Conservation (phyloP, 2,113 vertebrate species). For the Plotosus lineatus region DNA sequence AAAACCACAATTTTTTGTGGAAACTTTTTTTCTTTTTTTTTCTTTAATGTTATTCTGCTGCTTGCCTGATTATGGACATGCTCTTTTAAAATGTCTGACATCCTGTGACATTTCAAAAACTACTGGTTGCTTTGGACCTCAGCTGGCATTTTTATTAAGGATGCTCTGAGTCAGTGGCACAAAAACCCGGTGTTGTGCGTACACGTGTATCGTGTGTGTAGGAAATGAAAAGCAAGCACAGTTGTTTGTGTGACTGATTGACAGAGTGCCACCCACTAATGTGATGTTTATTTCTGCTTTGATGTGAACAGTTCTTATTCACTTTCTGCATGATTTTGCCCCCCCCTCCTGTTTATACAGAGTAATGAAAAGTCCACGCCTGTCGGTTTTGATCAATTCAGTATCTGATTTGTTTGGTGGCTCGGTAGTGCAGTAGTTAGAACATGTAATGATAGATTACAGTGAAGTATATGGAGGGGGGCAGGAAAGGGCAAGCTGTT, state of each 20-base stretch:
- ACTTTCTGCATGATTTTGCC: neutral
- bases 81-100: neutral
- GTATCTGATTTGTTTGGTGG: neutral
- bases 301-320: constrained; percentile 4
- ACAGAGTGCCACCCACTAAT: neutral
- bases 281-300: neutral
- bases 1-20: neutral
- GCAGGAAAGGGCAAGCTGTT: neutral
- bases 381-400: neutral
- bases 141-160: neutral
- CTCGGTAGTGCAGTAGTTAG: neutral
- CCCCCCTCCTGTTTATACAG: neutral
- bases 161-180: constrained; percentile 24
- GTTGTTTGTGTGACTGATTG: constrained; percentile 7
- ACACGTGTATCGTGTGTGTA: no score
- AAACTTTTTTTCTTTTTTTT: neutral
- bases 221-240: neutral
- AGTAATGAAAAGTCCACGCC: neutral
- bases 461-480: neutral
- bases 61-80: neutral
- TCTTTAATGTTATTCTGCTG: neutral
- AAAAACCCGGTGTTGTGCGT: constrained; percentile 3
- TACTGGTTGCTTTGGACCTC: neutral
- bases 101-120: constrained; percentile 4
- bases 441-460: neutral